A percentile compares a stretch with the other conserved stretches of the same genome.
Conservation (phyloP, 2,888 invertebrate genomes). For the Lithophane leautieri region DNA sequence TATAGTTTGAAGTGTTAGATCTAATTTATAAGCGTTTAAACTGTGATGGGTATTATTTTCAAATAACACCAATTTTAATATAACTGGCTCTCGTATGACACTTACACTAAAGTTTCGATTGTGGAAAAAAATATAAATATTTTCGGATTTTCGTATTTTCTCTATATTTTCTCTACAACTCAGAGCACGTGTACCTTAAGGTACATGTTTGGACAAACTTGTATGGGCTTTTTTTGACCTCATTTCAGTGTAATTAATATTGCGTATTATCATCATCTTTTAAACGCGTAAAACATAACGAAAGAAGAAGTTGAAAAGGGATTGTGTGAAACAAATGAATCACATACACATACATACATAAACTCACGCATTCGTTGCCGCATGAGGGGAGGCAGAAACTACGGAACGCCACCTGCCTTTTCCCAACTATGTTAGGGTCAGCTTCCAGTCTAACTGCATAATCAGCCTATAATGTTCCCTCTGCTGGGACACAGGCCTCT, state of each 20-base stretch:
- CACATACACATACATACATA: no score
- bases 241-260: no score
- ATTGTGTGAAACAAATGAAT: background rate
- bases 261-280: no score
- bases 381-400: no score
- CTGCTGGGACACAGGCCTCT: no score
- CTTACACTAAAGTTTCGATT: background rate
- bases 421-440: no score
- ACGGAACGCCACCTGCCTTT: no score
- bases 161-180: background rate
- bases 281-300: background rate
- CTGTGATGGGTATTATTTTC: background rate
- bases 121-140: background rate
- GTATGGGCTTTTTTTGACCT: background rate
- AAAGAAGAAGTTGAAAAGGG: background rate
- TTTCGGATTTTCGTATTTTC: background rate
- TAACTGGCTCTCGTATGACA: background rate
- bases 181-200: background rate
- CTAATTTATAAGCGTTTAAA: conserved; percentile 6
- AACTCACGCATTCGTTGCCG: no score
- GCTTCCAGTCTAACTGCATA: no score
- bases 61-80: background rate
- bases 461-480: no score
- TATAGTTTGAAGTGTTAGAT: conserved; percentile 7
- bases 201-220: background rate